These are phyloP conservation scores for Phataginus tricuspis DNA, from an alignment of 2,797 vertebrate genomes.

Conservation along the genomic window DNA sequence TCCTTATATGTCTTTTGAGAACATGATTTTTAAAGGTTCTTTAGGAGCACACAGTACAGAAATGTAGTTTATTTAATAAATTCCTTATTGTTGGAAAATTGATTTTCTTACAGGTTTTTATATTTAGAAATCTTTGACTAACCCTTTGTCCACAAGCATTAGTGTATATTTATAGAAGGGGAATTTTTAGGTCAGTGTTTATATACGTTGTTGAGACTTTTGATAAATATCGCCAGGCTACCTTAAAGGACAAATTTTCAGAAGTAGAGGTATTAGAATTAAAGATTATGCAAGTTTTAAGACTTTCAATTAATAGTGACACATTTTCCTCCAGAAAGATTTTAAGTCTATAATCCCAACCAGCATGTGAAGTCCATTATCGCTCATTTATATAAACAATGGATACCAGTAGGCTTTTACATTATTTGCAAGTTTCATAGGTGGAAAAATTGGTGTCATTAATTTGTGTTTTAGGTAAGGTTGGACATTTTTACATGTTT, in stretches of 20 bases:
- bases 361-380: background rate
- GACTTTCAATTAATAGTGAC: background rate
- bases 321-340: background rate
- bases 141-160: background rate
- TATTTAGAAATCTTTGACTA: constrained; percentile 2
- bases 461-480: background rate
- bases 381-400: background rate
- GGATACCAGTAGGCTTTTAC: background rate
- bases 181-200: background rate
- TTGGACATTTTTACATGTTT: background rate
- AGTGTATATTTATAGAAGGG: background rate
- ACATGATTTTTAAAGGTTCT: background rate
- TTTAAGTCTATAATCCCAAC: background rate
- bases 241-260: background rate
- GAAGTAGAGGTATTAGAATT: background rate
- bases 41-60: background rate
- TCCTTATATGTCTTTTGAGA: background rate
- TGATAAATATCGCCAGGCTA: background rate
- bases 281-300: background rate
- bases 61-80: background rate
- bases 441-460: background rate
- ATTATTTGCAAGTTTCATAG: background rate
- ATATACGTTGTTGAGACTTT: background rate
- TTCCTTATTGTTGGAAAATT: background rate
- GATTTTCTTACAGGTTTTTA: background rate